Conservation (phyloP, 1,140 invertebrate species). For the Lanistes nyassanus region DNA sequence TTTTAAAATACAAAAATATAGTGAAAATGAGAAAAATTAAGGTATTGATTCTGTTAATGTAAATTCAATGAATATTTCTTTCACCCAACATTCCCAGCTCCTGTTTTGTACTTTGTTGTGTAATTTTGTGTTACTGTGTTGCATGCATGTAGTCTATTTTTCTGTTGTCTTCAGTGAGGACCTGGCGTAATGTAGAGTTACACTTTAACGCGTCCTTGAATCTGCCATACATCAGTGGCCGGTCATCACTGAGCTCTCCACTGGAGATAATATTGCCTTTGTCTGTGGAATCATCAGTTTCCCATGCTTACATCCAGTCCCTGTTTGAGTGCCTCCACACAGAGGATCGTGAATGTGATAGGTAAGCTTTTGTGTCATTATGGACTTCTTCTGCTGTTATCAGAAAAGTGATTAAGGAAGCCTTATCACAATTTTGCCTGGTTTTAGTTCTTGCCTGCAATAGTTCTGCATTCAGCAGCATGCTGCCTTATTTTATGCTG, state of each 20-base stretch:
- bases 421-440: no score
- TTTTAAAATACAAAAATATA: background rate
- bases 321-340: conserved; percentile 25
- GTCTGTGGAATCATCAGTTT: conserved; percentile 12
- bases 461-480: no score
- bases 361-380: conserved; percentile 7
- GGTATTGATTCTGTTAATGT: background rate
- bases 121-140: background rate
- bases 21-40: background rate
- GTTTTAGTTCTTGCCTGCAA: no score
- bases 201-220: conserved; percentile 25
- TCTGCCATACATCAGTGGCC: conserved; percentile 33
- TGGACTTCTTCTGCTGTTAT: no score
- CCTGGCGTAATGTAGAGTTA: conserved; percentile 37
- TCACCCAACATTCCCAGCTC: no score
- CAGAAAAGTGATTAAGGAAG: no score
- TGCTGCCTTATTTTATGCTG: no score
- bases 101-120: background rate
- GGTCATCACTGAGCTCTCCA: conserved; percentile 24
- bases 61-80: background rate
- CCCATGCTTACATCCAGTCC: conserved; percentile 22
- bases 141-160: no score
- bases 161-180: conserved; percentile 27
- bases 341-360: conserved; percentile 22
- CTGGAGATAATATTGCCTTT: conserved; percentile 33